A percentile compares a stretch with the other conserved stretches of the same genome.
Evolutionary conservation across 2,113 vertebrate genomes (phyloP).

Genomic region (Antechinus stuartii): DNA sequence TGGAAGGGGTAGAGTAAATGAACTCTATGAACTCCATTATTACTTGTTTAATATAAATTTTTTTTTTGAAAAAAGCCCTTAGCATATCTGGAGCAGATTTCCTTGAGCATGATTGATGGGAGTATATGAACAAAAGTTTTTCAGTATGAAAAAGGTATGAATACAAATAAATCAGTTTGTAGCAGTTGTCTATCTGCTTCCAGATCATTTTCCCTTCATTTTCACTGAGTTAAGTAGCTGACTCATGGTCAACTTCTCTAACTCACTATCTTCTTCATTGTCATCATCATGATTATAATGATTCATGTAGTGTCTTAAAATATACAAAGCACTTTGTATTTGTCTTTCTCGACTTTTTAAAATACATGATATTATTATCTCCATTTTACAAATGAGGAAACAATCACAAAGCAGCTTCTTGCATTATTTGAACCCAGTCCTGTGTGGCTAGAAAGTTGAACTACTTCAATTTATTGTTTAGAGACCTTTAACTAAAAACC

Average conservation of each 20-base stretch:
- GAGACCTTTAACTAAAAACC: too few relatives aligned
- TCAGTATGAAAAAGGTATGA: neutral
- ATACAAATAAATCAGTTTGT: neutral
- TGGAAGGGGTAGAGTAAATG: too few relatives aligned
- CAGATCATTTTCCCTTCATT: neutral
- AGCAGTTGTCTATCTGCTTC: neutral
- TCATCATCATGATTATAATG: neutral
- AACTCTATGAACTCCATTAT: neutral
- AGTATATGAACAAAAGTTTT: neutral
- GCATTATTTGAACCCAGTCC: too few relatives aligned
- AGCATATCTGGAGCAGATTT: neutral
- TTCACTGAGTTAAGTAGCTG: neutral
- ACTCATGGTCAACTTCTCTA: neutral
- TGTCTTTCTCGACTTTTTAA: neutral
- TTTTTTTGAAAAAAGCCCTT: neutral
- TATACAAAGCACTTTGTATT: neutral
- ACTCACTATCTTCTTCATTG: neutral
- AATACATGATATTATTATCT: neutral
- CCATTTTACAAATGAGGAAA: too few relatives aligned
- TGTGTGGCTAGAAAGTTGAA: too few relatives aligned
- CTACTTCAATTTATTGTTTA: too few relatives aligned
- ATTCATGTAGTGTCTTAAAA: neutral
- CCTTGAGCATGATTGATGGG: neutral
- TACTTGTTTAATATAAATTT: neutral
- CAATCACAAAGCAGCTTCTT: too few relatives aligned